Percentiles rank a stretch among this genome's conserved stretches.
These are phyloP conservation scores for Sceloporus undulatus DNA, from an alignment of 2,113 vertebrate species.

Conservation along the genomic window DNA sequence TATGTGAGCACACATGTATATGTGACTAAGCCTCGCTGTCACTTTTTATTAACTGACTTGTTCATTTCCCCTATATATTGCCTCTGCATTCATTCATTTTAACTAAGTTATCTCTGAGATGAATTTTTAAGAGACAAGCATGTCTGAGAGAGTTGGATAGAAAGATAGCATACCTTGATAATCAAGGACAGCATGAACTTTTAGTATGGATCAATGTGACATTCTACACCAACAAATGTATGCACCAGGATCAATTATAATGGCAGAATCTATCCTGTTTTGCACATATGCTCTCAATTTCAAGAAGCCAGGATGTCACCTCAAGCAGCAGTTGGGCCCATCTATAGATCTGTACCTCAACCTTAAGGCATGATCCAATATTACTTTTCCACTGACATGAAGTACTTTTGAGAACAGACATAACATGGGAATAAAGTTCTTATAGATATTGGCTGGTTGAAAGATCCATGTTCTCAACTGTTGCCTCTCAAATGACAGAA, in stretches of 20 bases:
- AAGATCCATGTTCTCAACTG: neutral
- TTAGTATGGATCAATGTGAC: slow-evolving; percentile 19
- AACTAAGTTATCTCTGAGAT: slow-evolving; percentile 64
- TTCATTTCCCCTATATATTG: slow-evolving; percentile 65
- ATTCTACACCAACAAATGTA: neutral
- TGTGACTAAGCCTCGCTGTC: slow-evolving; percentile 63
- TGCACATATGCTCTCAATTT: neutral
- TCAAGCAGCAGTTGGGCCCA: neutral
- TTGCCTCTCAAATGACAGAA: too few relatives aligned
- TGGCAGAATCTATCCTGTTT: neutral
- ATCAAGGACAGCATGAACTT: slow-evolving; percentile 59
- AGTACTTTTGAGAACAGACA: neutral
- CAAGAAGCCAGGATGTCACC: neutral
- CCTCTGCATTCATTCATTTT: slow-evolving; percentile 67
- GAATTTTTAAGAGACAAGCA: slow-evolving; percentile 57
- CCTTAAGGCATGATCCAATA: neutral
- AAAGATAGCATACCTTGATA: slow-evolving; percentile 37
- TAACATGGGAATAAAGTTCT: too few relatives aligned
- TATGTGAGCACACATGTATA: neutral
- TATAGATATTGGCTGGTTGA: neutral
- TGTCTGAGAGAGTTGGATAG: slow-evolving; percentile 36
- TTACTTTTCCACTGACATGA: neutral
- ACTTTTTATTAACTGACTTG: slow-evolving; percentile 72
- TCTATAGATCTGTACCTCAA: neutral
- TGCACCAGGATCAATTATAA: neutral